A percentile compares a stretch with the other conserved stretches of the same genome.
phyloP scores from a whole-genome alignment of 2,113 vertebrate species.

The Notechis scutatus region DNA sequence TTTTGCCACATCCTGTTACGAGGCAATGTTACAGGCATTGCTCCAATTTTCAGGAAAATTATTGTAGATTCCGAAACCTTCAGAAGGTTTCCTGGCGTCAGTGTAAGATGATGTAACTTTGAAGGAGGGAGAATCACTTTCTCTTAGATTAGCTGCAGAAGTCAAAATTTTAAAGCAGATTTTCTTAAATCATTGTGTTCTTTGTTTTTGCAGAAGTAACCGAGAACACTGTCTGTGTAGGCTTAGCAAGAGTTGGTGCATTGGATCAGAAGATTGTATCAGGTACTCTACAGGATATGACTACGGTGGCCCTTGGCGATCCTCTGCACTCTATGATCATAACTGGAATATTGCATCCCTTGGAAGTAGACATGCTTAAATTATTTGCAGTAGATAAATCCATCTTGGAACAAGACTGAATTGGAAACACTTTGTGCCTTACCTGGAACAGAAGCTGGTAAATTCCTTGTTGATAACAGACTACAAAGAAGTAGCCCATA shows the following conservation, averaged over 20 bases:
- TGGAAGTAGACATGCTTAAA: conserved; percentile 91
- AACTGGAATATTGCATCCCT: conserved; percentile 84
- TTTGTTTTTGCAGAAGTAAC: conserved; percentile 62
- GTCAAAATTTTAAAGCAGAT: background rate
- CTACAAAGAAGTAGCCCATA: background rate
- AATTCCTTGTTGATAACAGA: background rate
- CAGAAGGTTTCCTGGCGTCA: background rate
- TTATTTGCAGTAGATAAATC: conserved; percentile 74
- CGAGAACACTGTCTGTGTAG: conserved; percentile 77
- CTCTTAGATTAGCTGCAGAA: background rate
- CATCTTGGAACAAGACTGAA: conserved; percentile 47
- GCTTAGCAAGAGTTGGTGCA: conserved; percentile 85
- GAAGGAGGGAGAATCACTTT: background rate
- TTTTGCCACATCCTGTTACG: background rate
- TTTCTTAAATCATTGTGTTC: background rate
- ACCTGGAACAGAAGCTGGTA: background rate
- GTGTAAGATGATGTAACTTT: too few relatives aligned
- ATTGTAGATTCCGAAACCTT: background rate
- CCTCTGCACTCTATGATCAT: conserved; percentile 90
- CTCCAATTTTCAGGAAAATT: conserved; percentile 49
- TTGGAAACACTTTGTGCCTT: background rate
- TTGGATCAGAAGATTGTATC: conserved; percentile 79
- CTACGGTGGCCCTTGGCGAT: conserved; percentile 78
- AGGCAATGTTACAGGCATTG: background rate
- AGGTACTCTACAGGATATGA: conserved; percentile 80